phyloP scores from a whole-genome alignment of 2,888 invertebrate species.

The Matsumyia berberina region DNA sequence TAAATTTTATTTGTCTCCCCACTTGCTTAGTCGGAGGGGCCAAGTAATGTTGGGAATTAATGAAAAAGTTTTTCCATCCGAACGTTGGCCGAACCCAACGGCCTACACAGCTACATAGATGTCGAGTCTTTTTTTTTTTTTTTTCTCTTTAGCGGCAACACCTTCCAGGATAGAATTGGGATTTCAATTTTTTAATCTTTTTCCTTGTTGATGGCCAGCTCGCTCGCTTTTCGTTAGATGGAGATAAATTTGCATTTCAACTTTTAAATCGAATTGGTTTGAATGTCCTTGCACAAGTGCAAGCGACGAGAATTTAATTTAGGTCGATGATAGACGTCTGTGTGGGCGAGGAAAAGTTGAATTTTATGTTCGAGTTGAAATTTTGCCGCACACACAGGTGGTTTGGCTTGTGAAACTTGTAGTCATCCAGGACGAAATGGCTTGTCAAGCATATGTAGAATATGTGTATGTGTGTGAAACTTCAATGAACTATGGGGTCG shows the following conservation, averaged over 20 bases:
- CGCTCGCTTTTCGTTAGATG: conserved; percentile 38
- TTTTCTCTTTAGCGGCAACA: conserved; percentile 31
- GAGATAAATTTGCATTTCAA: conserved; percentile 70
- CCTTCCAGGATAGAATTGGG: not conserved
- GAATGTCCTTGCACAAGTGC: conserved; percentile 48
- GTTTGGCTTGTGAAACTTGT: conserved; percentile 13
- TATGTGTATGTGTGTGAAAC: not conserved
- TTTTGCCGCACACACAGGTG: conserved; percentile 14
- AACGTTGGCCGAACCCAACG: conserved; percentile 20
- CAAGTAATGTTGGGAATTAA: conserved; percentile 63
- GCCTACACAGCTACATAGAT: conserved; percentile 36
- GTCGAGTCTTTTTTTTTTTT: conserved; percentile 7
- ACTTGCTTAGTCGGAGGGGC: conserved; percentile 10
- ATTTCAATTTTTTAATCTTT: conserved; percentile 9
- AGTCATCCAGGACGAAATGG: conserved; percentile 22
- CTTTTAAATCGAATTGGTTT: conserved; percentile 63
- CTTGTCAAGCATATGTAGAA: not conserved
- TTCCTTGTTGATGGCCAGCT: conserved; percentile 10
- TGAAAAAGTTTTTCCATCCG: conserved; percentile 52
- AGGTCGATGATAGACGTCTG: conserved; percentile 19
- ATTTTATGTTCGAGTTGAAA: not conserved
- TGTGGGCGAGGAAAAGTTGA: conserved; percentile 2
- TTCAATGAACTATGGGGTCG: not conserved
- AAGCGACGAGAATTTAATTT: conserved; percentile 41
- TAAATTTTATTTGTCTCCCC: conserved; percentile 44